These are phyloP conservation scores for Pycnomerus fuliginosus DNA, from an alignment of 2,888 invertebrate species.

Conservation along the genomic window DNA sequence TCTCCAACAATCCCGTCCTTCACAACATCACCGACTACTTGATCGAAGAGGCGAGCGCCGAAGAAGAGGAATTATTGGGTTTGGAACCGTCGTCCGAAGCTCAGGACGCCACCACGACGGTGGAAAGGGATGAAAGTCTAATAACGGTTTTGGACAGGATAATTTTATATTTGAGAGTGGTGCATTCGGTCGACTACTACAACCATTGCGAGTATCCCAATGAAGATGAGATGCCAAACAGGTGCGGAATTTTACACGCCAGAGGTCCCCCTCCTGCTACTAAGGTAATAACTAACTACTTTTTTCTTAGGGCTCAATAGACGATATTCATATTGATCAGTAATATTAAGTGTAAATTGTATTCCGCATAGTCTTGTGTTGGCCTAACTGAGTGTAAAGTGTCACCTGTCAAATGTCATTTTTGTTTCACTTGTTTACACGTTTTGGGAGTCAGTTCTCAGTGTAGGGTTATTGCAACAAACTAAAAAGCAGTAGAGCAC, in stretches of 20 bases:
- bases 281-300: constrained; percentile 68
- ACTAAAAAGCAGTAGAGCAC: too few relatives aligned
- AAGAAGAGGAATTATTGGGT: constrained; percentile 92
- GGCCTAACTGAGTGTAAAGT: too few relatives aligned
- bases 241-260: constrained; percentile 97
- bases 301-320: too few relatives aligned
- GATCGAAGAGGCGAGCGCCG: constrained; percentile 97
- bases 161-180: constrained; percentile 90
- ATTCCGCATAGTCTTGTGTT: too few relatives aligned
- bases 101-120: constrained; percentile 52
- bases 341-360: too few relatives aligned
- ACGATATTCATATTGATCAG: too few relatives aligned
- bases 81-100: constrained; percentile 57
- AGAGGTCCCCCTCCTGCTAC: constrained; percentile 84
- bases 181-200: constrained; percentile 98
- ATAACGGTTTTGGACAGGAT: constrained; percentile 76
- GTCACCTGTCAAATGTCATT: too few relatives aligned
- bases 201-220: constrained; percentile 99
- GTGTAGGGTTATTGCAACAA: too few relatives aligned
- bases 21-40: constrained; percentile 97
- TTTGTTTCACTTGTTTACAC: too few relatives aligned
- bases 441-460: too few relatives aligned
- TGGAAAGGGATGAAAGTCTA: constrained; percentile 72
- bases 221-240: constrained; percentile 99
- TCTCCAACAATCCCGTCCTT: constrained; percentile 88